Evolutionary conservation across 1,140 invertebrate genomes (phyloP), one percentile per base, ranked within the genome.

Genomic region (Pogonomyrmex barbatus): DNA sequence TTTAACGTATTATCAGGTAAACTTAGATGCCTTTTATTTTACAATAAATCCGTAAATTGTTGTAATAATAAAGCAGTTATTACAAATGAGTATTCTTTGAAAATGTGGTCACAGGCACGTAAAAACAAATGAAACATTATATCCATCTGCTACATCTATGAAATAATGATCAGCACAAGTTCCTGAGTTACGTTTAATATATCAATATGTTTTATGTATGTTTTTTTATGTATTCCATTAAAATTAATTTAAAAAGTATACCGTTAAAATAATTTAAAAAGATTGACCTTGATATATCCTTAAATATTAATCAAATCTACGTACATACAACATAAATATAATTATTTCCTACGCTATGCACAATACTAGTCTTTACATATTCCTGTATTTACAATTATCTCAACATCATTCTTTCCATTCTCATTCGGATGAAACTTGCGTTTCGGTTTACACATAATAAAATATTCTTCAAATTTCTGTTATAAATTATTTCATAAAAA

Each of bases 311-410:
- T 85, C 75, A 87, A 79, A 83, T 56, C 63, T 90, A 87, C 63
- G 62, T 90, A 87, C 79, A 88, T 88, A 79, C 85, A 90, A 79
- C 85, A 90, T 88, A 91, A 90, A 91, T 90, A 90, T 84, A 58
- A 85, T 86, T 88, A 67, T 81, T 63, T 33, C 17, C 62, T 87
- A 88, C 10, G 30, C 79, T 90, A 79, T 71, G 67, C 42, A 58
- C 45, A 58, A 86, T 79, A 56, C 52, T 91, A 84, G 14, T 75
- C 67, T 88, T 86, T n/a, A 62, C 14, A 81, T 68, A 81, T 75
- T 71, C 73, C 12, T 75, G 42, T 88, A 91, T 91, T 73, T 91
- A 91, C 87, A 91, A 82, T 86, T 73, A 65, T 87, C 62, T 30
- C 83, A 79, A 87, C 63, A 47, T 17, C 60, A 70, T 65, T 56